Conservation (phyloP, 2,797 vertebrate species). For the Acipenser oxyrinchus region DNA sequence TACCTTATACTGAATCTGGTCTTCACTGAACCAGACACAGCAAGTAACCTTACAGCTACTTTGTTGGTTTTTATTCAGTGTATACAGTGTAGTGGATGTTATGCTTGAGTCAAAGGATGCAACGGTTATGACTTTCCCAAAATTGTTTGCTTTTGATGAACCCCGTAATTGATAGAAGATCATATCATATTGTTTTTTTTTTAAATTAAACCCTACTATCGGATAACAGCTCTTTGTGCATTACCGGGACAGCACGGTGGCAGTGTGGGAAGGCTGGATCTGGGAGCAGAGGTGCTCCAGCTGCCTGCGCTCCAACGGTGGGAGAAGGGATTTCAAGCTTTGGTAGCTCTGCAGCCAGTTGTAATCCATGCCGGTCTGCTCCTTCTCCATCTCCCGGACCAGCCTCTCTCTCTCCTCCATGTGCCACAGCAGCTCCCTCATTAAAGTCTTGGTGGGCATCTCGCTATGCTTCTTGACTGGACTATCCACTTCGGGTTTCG, state of each 20-base stretch:
- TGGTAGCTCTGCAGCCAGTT: conserved; percentile 64
- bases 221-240: no score
- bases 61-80: no score
- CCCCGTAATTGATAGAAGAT: no score
- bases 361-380: conserved; percentile 57
- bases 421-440: conserved; percentile 80
- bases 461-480: conserved; percentile 28
- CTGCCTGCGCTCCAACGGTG: conserved; percentile 68
- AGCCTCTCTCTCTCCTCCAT: conserved; percentile 69
- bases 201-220: no score
- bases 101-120: no score
- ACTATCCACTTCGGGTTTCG: conserved; percentile 49
- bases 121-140: no score
- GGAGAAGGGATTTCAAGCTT: conserved; percentile 60
- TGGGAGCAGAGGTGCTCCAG: conserved; percentile 77
- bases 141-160: no score
- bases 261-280: conserved; percentile 70
- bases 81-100: no score
- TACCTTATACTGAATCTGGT: no score
- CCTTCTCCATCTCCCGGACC: conserved; percentile 62
- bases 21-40: no score
- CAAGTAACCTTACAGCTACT: no score
- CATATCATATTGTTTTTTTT: no score
- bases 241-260: conserved; percentile 79
- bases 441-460: conserved; percentile 60